These are phyloP conservation scores for Neuroscelio doddi DNA, from an alignment of 2,888 invertebrate genomes.

Conservation along the genomic window DNA sequence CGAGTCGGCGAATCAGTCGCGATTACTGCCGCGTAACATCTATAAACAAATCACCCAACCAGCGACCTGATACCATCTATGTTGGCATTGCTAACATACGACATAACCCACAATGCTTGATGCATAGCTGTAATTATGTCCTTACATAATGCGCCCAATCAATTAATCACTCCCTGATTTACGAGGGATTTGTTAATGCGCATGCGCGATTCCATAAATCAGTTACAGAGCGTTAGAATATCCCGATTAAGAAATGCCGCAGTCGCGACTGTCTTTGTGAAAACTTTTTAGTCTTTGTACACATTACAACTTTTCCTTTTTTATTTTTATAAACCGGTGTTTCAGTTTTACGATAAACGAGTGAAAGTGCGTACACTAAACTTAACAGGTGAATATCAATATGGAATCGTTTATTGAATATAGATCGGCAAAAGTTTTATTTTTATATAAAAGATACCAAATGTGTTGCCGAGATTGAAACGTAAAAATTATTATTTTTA, in stretches of 20 bases:
- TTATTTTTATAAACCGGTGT: too few relatives aligned
- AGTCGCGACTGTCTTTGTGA: conserved; percentile 3
- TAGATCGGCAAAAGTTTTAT: too few relatives aligned
- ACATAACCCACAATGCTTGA: conserved; percentile 53
- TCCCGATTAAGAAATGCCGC: conserved; percentile 18
- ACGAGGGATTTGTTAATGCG: conserved; percentile 44
- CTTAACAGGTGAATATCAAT: too few relatives aligned
- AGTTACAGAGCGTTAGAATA: conserved; percentile 30
- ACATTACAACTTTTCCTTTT: too few relatives aligned
- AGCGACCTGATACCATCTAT: conserved; percentile 53
- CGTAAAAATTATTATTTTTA: too few relatives aligned
- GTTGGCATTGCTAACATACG: conserved; percentile 22
- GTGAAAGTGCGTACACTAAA: too few relatives aligned
- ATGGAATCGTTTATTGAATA: too few relatives aligned
- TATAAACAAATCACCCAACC: conserved; percentile 56
- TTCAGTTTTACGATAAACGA: too few relatives aligned
- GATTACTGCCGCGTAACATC: conserved; percentile 43
- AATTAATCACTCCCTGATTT: conserved; percentile 66
- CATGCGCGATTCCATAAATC: conserved; percentile 52
- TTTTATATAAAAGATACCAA: too few relatives aligned
- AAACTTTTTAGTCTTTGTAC: too few relatives aligned
- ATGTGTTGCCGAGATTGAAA: too few relatives aligned
- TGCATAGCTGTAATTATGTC: conserved; percentile 53
- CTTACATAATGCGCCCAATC: conserved; percentile 60
- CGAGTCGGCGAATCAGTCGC: conserved; percentile 46